Base-by-base conservation (phyloP, 1,140 invertebrate genomes). In the Drosophila eugracilis region DNA sequence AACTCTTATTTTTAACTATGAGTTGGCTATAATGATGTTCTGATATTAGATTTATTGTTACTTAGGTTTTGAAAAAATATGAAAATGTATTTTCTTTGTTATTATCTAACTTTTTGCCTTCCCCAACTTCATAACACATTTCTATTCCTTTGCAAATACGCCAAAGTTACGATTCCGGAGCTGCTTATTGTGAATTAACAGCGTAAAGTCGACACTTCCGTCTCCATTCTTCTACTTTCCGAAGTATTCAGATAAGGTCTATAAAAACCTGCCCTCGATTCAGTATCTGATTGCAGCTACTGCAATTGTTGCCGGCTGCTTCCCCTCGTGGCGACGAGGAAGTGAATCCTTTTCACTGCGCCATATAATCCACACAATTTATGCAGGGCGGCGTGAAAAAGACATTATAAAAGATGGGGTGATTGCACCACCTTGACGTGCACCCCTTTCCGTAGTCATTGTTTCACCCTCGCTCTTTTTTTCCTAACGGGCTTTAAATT, bases 321-420 rank as follows among this genome's bases (percentile, higher is more conserved):
- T 24, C 52, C 41, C 24, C 24, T 21, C 12, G 26, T 49, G 30
- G 21, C 48, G 71, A 63, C 47, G 50, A 63, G 70, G 70, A 65
- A 49, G 72, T 75, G 83, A 86, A 88, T 86, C 83, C 81, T 86
- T 86, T 86, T 75, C 79, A 72, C 77, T 88, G 83, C 73, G 65
- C 83, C 62, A 81, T 81, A 88, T 81, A 86, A 88, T 86, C 83
- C 76, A 70, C 77, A 81, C 83, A 85, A 74, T 75, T 86, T 70
- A 86, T 86, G 81, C 81, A 86, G 77, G 45, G 53, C 55, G 66
- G 58, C 80, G 73, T 86, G 63, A 79, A 80, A 53, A 67, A 50
- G 47, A 36, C 71, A 57, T 59, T 66, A 63, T 49, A 45, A 50
- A 55, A 53, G 19, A 37, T 58, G 36, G 41, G 24, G 42, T 37